A percentile compares a stretch with the other conserved stretches of the same genome.
Conservation (phyloP, 2,113 vertebrate species). For the Pseudolaguvia tuberculata region DNA sequence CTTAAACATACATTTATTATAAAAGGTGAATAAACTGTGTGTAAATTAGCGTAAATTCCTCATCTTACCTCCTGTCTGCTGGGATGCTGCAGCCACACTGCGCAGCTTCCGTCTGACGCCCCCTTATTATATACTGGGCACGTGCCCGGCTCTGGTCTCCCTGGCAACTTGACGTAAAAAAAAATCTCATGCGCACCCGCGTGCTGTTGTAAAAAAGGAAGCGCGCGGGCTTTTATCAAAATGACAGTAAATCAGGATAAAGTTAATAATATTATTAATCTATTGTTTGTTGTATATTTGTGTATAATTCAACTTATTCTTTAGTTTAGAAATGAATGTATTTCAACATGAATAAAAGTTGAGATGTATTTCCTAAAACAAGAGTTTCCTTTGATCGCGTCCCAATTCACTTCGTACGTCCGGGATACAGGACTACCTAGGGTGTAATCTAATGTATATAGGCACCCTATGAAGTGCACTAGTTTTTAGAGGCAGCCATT, state of each 20-base stretch:
- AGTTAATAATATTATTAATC: too few relatives aligned
- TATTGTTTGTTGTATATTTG: too few relatives aligned
- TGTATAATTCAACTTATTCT: too few relatives aligned
- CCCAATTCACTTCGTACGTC: neutral
- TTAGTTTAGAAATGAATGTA: too few relatives aligned
- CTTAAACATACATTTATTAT: neutral
- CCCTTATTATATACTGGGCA: conserved; percentile 62
- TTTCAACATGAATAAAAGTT: too few relatives aligned
- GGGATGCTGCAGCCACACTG: conserved; percentile 59
- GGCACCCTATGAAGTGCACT: neutral
- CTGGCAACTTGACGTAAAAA: conserved; percentile 65
- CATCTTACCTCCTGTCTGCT: conserved; percentile 34
- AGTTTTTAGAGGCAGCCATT: neutral
- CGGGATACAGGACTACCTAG: neutral
- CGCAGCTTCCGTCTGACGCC: conserved; percentile 39
- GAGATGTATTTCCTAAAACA: neutral
- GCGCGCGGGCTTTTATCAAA: too few relatives aligned
- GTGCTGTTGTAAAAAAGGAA: conserved; percentile 30
- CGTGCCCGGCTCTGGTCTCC: conserved; percentile 61
- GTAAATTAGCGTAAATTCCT: neutral
- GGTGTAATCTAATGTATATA: neutral
- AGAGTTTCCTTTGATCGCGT: neutral
- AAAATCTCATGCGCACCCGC: conserved; percentile 42
- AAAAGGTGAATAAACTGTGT: neutral
- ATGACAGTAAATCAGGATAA: neutral